phyloP scores from a whole-genome alignment of 2,797 vertebrate species.

The Sorex maritimensis region DNA sequence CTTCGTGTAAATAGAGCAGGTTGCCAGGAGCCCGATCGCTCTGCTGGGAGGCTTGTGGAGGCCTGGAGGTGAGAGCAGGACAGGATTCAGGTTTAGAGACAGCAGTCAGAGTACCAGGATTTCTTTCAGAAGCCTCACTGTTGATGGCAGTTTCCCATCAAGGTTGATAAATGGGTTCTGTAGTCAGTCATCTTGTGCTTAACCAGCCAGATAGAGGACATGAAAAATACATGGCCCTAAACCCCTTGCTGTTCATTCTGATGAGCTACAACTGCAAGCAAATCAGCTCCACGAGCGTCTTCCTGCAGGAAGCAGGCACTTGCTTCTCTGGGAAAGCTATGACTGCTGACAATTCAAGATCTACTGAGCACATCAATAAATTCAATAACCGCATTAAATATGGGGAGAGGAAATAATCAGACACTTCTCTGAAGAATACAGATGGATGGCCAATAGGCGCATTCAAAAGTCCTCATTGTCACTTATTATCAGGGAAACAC shows the following conservation, averaged over 20 bases:
- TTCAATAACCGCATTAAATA: too few relatives aligned
- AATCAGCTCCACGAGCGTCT: neutral
- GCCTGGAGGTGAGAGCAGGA: neutral
- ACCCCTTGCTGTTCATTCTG: neutral
- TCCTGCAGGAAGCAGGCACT: neutral
- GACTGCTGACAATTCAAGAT: neutral
- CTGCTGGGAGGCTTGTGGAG: neutral
- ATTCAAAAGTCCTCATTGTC: too few relatives aligned
- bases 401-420: too few relatives aligned
- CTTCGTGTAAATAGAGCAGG: neutral
- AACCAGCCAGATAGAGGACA: neutral
- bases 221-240: neutral
- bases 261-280: neutral
- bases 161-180: neutral
- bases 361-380: neutral
- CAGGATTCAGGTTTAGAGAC: neutral
- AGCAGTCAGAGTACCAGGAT: neutral
- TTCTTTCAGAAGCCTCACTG: neutral
- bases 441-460: too few relatives aligned
- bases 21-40: neutral
- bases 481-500: too few relatives aligned
- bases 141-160: neutral
- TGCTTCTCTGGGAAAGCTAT: slow-evolving; percentile 1
- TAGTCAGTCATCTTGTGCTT: neutral
- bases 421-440: too few relatives aligned